A percentile compares a stretch with the other conserved stretches of the same genome.
phyloP scores from a whole-genome alignment of 2,888 invertebrate genomes.

The Cantharis rufa region DNA sequence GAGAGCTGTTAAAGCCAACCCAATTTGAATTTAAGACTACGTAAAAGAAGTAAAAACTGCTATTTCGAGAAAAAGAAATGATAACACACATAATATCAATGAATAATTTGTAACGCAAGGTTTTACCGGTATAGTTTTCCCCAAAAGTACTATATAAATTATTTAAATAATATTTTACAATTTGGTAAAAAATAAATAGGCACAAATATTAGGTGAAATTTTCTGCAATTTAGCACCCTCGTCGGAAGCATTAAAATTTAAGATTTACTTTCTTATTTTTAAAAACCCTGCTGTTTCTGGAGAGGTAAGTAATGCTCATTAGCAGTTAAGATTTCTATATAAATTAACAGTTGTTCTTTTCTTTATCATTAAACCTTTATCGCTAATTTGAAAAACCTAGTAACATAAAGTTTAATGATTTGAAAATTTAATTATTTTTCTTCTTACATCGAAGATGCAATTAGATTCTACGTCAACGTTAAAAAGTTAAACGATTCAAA shows the following conservation, averaged over 20 bases:
- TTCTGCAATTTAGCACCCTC: no score
- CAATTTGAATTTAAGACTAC: not conserved
- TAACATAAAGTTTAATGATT: not conserved
- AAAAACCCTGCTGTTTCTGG: not conserved
- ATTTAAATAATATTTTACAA: no score
- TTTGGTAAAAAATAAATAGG: no score
- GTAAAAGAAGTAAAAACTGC: not conserved
- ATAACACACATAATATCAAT: not conserved
- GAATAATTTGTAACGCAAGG: not conserved
- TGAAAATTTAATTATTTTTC: not conserved
- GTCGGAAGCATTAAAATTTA: no score
- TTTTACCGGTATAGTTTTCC: not conserved
- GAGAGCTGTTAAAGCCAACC: not conserved
- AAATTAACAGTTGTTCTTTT: not conserved
- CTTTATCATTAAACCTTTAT: not conserved
- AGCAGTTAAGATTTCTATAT: not conserved
- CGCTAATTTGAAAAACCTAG: not conserved
- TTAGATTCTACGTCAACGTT: not conserved
- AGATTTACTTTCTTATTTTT: not conserved
- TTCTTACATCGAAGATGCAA: not conserved
- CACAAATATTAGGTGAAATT: no score
- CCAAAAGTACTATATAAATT: not conserved
- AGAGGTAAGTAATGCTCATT: not conserved
- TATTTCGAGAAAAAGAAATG: not conserved
- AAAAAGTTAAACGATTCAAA: not conserved